Conservation (phyloP, 2,888 invertebrate species). For the Steromphala cineraria region DNA sequence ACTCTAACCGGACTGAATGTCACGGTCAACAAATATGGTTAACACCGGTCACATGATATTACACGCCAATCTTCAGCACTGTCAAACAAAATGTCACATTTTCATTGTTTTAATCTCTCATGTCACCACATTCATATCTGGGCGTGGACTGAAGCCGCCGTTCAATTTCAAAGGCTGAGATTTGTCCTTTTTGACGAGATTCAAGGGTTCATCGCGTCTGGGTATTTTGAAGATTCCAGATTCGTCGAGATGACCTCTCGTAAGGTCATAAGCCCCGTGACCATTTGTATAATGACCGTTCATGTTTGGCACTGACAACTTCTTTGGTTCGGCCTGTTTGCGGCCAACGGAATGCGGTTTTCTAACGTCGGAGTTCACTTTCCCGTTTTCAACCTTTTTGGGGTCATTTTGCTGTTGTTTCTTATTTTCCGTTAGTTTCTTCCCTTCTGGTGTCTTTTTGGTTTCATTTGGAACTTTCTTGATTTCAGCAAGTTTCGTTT, state of each 20-base stretch:
- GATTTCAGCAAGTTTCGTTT: background rate
- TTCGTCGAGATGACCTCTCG: slow-evolving; percentile 5
- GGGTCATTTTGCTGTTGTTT: background rate
- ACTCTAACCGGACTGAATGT: no score
- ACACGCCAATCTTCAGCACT: no score
- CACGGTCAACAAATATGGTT: no score
- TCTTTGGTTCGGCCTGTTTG: slow-evolving; percentile 16
- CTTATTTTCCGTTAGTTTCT: background rate
- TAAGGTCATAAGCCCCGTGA: background rate
- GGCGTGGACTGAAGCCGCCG: background rate
- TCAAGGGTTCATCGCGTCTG: slow-evolving; percentile 43
- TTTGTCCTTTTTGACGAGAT: slow-evolving; percentile 40
- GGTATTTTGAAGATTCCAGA: slow-evolving; percentile 21
- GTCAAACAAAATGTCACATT: no score
- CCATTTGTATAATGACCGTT: slow-evolving; percentile 13
- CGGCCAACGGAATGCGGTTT: slow-evolving; percentile 6
- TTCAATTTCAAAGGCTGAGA: background rate
- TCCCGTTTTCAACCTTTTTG: background rate
- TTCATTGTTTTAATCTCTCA: background rate
- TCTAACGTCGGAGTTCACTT: background rate
- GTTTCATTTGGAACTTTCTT: background rate
- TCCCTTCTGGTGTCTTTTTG: background rate
- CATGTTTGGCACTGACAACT: slow-evolving; percentile 6
- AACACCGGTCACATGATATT: no score
- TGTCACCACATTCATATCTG: background rate